Evolutionary conservation across 2,113 vertebrate species (phyloP), one percentile per base, ranked within the genome.

Genomic region (Melanotaenia duboulayi): DNA sequence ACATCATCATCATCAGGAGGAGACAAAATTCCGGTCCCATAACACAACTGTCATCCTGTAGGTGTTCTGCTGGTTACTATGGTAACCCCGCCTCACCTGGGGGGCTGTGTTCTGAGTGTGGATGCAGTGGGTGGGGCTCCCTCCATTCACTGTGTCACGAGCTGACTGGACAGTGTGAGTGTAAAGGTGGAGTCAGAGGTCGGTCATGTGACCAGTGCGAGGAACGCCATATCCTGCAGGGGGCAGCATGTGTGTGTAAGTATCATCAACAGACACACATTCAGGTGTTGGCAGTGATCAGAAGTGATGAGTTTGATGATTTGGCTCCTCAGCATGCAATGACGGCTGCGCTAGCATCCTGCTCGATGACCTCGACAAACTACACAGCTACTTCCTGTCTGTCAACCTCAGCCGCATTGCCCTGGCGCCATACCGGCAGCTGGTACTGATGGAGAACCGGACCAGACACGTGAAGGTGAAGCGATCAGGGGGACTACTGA

Each of bases 51-150:
- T 51, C 32, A 0, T 74, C 28, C 4, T 23, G 0, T 58, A 99
- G 97, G 85, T 99, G 98, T 74, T 95, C 97, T 1, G 17, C 74
- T 1, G 95, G 97, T 85, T 97, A 96, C 83, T 90, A 95, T 0
- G 97, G 98, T 6, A 91, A 95, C 83, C 97, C 97, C 1, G 84
- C 66, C 0, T 23, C 44, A 12, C 78, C 80, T 0, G 92, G 93
- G 0, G 93, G 96, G 4, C 77, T 22, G 23, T 99, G 97, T 78
- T 85, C 59, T 1, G 71, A 0, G 0, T 99, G 97, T 63, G 68
- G 19, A 48, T 99, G 98, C 89, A 95, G 88, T 14, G 76, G 37
- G 0, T 88, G 74, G 0, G 97, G 98, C 1, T 96, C 98, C 0
- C 3, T 94, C 5, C 90, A 94, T 0, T 1, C 52, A 0, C 58